Base-by-base conservation (phyloP, 2,888 invertebrate genomes). In the Mesorhabditis spiculigera region DNA sequence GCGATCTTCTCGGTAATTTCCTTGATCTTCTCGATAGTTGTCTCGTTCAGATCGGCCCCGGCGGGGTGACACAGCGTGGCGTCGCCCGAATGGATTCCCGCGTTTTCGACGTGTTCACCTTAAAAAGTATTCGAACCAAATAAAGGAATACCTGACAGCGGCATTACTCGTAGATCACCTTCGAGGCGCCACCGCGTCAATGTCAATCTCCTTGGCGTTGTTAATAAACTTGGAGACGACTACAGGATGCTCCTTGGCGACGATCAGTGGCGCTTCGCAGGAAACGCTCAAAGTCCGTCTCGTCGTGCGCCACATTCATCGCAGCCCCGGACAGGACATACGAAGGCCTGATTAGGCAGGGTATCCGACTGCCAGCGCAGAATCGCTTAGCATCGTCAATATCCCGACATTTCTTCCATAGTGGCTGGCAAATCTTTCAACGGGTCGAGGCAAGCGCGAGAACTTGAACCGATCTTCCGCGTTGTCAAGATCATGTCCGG, bases 401-500 rank as follows among this genome's bases (percentile, higher is more conserved):
- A 86, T 94, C 92, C 4, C 94, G 95, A 58, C 97, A 88, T 88
- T 97, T 94, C 86, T 94, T 96, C 98, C 98, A 98, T 75, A 92
- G 90, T 0, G 97, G 97, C 87, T 97, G 97, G 77, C 92, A 90
- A 82, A 97, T 95, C 65, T 92, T n/a, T 92, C 75, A 94, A 93
- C 5, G 73, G 67, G 86, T 99, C 98, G 75, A 99, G n/a, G 88
- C 92, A 96, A 93, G 81, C 98, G 90, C 0, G 96, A 96, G 88
- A 99, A 99, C 87, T 99, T 98, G 88, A 95, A 98, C 68, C 97
- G 90, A 87, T 99, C 98, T 87, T 99, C 98, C 13, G 98, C 98
- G 70, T 93, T 92, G 87, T 99, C 98, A n/a, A n/a, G 69, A 99
- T 94, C 80, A 92, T 93, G 86, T 95, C 95, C 0, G 98, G 95